phyloP scores from a whole-genome alignment of 2,888 invertebrate genomes.

The Lycia hirtaria region DNA sequence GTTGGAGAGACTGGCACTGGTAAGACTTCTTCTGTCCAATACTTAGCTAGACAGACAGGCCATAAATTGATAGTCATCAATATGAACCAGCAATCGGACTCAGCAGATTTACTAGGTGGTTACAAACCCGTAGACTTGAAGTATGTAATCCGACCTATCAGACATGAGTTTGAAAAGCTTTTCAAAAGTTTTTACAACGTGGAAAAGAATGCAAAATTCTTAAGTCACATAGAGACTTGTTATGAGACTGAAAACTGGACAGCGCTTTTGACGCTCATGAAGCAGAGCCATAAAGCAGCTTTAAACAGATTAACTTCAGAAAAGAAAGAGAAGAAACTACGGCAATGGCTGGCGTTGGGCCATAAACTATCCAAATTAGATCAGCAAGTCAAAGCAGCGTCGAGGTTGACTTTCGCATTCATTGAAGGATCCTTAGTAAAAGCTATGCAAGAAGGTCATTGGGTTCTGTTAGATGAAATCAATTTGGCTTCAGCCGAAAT shows the following conservation, averaged over 20 bases:
- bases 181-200: conserved; percentile 92
- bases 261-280: conserved; percentile 90
- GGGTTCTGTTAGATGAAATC: conserved; percentile 99
- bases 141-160: conserved; percentile 92
- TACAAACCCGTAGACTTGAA: conserved; percentile 98
- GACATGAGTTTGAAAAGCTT: conserved; percentile 92
- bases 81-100: conserved; percentile 99
- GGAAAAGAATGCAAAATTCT: conserved; percentile 92
- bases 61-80: conserved; percentile 97
- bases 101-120: conserved; percentile 97
- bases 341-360: conserved; percentile 88
- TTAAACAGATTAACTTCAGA: conserved; percentile 77
- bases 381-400: conserved; percentile 89
- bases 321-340: conserved; percentile 64
- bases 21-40: conserved; percentile 98
- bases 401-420: conserved; percentile 93
- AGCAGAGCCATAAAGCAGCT: conserved; percentile 89
- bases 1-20: conserved; percentile 99
- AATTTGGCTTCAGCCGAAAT: conserved; percentile 99
- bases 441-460: conserved; percentile 96
- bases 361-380: conserved; percentile 89
- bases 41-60: conserved; percentile 92
- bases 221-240: conserved; percentile 91
- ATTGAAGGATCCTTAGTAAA: conserved; percentile 97
- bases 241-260: conserved; percentile 90